These are phyloP conservation scores for Nymphalis c-album DNA, from an alignment of 2,888 invertebrate genomes.

Conservation along the genomic window DNA sequence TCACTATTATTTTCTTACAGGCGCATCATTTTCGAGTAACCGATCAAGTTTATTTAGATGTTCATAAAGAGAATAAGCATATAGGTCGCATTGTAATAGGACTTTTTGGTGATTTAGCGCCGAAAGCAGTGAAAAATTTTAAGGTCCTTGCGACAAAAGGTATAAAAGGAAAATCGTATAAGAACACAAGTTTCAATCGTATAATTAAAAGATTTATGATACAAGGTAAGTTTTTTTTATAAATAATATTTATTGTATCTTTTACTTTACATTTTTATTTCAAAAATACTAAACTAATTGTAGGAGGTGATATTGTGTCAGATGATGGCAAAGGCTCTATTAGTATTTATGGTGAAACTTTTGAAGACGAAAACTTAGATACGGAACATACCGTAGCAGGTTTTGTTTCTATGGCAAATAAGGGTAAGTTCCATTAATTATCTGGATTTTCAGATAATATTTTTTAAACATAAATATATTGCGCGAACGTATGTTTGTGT, in stretches of 20 bases:
- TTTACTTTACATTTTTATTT: neutral
- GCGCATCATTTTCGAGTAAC: slow-evolving; percentile 86
- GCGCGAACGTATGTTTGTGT: no score
- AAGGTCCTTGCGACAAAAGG: slow-evolving; percentile 89
- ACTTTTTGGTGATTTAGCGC: slow-evolving; percentile 92
- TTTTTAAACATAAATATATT: neutral
- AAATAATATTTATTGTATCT: neutral
- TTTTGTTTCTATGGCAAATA: slow-evolving; percentile 95
- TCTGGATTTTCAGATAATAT: neutral
- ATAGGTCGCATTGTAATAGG: slow-evolving; percentile 91
- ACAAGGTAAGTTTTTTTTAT: slow-evolving; percentile 84
- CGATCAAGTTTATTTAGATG: slow-evolving; percentile 90
- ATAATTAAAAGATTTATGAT: slow-evolving; percentile 95
- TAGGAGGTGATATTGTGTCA: slow-evolving; percentile 91
- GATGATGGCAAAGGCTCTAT: slow-evolving; percentile 91
- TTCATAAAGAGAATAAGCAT: slow-evolving; percentile 86
- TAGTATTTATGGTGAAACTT: slow-evolving; percentile 92
- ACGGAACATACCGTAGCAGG: slow-evolving; percentile 91
- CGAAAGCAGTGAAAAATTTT: slow-evolving; percentile 94
- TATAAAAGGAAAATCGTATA: slow-evolving; percentile 88
- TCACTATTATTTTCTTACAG: slow-evolving; percentile 61
- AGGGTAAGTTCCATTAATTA: slow-evolving; percentile 63
- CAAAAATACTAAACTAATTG: slow-evolving; percentile 36
- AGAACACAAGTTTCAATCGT: slow-evolving; percentile 90
- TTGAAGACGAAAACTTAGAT: slow-evolving; percentile 92